Conservation (phyloP, 2,888 invertebrate species). For the Aspidiotus rigidus region DNA sequence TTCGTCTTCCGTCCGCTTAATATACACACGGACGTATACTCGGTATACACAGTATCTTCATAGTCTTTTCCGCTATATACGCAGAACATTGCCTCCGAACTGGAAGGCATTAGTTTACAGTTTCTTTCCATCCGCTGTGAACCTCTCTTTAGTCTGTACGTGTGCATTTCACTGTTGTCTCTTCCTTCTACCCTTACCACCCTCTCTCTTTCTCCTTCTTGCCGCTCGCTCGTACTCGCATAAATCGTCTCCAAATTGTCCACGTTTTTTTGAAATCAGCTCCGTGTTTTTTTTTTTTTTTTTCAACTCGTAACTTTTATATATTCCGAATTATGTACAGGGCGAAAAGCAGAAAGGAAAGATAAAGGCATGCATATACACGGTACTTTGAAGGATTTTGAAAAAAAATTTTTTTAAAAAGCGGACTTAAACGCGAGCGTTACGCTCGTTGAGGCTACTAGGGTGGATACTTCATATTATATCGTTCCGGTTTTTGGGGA, state of each 20-base stretch:
- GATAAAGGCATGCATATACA: neutral
- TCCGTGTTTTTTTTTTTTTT: conserved; percentile 11
- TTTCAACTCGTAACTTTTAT: neutral
- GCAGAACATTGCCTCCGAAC: conserved; percentile 9
- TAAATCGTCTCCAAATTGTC: conserved; percentile 24
- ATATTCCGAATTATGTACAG: neutral
- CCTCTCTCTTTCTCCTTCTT: neutral
- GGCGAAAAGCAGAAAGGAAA: neutral
- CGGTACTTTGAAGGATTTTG: conserved; percentile 15
- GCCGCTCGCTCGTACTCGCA: neutral
- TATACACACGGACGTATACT: conserved; percentile 8
- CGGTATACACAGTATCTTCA: conserved; percentile 11
- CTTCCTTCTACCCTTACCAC: neutral
- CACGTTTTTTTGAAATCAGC: conserved; percentile 25
- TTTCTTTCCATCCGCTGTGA: conserved; percentile 11
- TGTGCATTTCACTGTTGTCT: conserved; percentile 21
- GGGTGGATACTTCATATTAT: neutral
- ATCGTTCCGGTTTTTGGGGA: neutral
- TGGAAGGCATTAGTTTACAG: conserved; percentile 21
- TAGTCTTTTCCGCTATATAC: conserved; percentile 14
- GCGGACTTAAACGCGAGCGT: neutral
- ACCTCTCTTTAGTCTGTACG: conserved; percentile 6
- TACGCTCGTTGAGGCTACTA: conserved; percentile 1
- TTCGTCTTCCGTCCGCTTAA: neutral
- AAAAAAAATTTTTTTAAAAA: neutral